Percentiles rank a stretch among this genome's conserved stretches.
These are phyloP conservation scores for Pogona vitticeps DNA, from an alignment of 2,113 vertebrate genomes.

Conservation along the genomic window DNA sequence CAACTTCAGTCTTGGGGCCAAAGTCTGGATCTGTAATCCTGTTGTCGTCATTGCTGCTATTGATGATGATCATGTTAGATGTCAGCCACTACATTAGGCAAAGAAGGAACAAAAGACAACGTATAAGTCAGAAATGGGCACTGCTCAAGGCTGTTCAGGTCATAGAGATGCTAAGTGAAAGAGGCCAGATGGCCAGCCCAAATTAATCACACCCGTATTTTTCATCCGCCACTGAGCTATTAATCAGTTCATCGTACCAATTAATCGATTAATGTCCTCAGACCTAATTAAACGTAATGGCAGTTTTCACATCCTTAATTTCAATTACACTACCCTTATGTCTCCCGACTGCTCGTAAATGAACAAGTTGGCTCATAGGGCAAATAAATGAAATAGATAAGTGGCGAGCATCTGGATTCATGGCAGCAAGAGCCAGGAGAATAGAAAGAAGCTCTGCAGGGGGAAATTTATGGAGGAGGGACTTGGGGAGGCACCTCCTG, in stretches of 20 bases:
- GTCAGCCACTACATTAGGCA: background rate
- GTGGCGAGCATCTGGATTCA: slow-evolving; percentile 11
- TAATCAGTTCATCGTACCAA: slow-evolving; percentile 43
- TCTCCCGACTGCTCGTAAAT: slow-evolving; percentile 35
- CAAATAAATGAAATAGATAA: slow-evolving; percentile 38
- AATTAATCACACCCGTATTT: slow-evolving; percentile 20
- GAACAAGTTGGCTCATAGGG: slow-evolving; percentile 17
- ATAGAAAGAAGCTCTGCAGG: background rate
- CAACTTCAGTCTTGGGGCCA: no score
- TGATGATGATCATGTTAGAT: no score
- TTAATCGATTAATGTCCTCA: slow-evolving; percentile 39
- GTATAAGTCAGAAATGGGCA: background rate
- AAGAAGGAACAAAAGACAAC: background rate
- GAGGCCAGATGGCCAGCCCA: slow-evolving; percentile 9
- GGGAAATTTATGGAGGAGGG: background rate
- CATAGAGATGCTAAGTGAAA: background rate
- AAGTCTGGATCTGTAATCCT: no score
- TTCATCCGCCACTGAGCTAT: slow-evolving; percentile 21
- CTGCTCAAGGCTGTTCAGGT: background rate
- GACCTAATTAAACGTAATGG: slow-evolving; percentile 28
- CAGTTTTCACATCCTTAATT: slow-evolving; percentile 31
- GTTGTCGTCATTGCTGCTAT: background rate
- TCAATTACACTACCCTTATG: slow-evolving; percentile 32
- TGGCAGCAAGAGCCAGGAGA: background rate
- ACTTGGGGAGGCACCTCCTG: background rate